Percentiles rank a stretch among this genome's conserved stretches.
phyloP scores from a whole-genome alignment of 2,888 invertebrate genomes.

The Aleiodes alternator region DNA sequence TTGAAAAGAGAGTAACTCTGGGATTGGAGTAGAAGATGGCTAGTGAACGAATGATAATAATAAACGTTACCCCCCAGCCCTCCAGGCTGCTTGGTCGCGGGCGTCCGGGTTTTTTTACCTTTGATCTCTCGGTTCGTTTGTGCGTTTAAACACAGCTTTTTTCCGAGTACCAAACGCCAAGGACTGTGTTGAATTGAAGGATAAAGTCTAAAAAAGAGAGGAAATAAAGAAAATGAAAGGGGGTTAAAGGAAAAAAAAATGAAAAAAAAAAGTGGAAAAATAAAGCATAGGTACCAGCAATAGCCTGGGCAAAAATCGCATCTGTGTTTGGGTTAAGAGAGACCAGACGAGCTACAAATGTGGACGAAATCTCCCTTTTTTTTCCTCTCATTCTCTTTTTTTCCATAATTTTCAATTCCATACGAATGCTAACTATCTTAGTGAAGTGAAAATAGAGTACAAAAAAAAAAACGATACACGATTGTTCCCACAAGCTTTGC shows the following conservation, averaged over 20 bases:
- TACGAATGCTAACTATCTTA: no score
- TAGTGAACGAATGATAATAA: constrained; percentile 65
- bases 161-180: constrained; percentile 62
- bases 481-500: constrained; percentile 17
- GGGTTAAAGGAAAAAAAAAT: constrained; percentile 12
- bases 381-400: constrained; percentile 35
- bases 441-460: background rate
- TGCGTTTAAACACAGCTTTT: constrained; percentile 70
- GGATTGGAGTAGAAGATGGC: constrained; percentile 43
- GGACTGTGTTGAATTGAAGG: constrained; percentile 59
- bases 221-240: constrained; percentile 9
- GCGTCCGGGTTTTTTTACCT: constrained; percentile 54
- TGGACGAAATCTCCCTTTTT: constrained; percentile 20
- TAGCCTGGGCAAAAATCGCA: constrained; percentile 36
- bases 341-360: constrained; percentile 43
- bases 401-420: background rate
- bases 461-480: constrained; percentile 1
- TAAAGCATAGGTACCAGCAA: constrained; percentile 1
- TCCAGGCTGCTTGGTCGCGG: constrained; percentile 51
- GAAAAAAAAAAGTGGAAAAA: no score
- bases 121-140: constrained; percentile 73
- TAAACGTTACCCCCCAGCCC: constrained; percentile 60
- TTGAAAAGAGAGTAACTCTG: constrained; percentile 38
- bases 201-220: constrained; percentile 21
- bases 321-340: constrained; percentile 41